Evolutionary conservation across 2,888 invertebrate genomes (phyloP), one percentile per base, ranked within the genome.

Genomic region (Ectemnius lituratus): DNA sequence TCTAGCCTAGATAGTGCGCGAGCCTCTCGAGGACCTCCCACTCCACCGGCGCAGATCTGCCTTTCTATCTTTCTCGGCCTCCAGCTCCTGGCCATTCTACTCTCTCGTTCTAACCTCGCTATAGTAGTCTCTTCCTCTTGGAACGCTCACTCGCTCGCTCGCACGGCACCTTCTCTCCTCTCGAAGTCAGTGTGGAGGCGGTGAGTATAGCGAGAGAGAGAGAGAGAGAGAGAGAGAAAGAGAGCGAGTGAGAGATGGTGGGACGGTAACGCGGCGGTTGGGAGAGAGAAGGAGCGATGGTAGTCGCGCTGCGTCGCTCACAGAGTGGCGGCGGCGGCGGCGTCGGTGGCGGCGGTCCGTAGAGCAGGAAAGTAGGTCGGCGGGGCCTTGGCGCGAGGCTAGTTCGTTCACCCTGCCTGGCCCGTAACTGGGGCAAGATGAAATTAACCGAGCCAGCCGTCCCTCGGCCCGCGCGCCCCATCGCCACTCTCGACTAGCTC

Each of bases 401-500:
- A 92, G 93, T 92, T 92, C 93, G 92, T 93, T 93, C 93, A 93
- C 93, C 93, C 92, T 89, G 88, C 88, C 89, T 89, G 89, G 89
- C 89, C 90, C 90, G 92, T 92, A 93, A 93, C 93, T 93, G 92
- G 93, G 93, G 92, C 93, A 93, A 93, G 93, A 93, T 93, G 93
- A 93, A 93, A 93, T 93, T 93, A 92, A 92, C 92, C 92, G 89
- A 90, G 87, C 86, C 80, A 81, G 75, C 78, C 81, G 67, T 78
- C 71, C 79, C 74, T 73, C 77, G 61, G 70, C 75, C 65, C 74
- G 67, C 63, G 13, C 52, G 49, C 62, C 71, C 69, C 67, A 66
- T n/a, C 20, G 16, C 52, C 71, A 62, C 65, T 70, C 71, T 70
- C 71, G 64, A 75, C 71, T 71, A 69, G 69, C 74, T 70, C 73